Conservation (phyloP, 2,113 vertebrate species). For the Xerus inauris region DNA sequence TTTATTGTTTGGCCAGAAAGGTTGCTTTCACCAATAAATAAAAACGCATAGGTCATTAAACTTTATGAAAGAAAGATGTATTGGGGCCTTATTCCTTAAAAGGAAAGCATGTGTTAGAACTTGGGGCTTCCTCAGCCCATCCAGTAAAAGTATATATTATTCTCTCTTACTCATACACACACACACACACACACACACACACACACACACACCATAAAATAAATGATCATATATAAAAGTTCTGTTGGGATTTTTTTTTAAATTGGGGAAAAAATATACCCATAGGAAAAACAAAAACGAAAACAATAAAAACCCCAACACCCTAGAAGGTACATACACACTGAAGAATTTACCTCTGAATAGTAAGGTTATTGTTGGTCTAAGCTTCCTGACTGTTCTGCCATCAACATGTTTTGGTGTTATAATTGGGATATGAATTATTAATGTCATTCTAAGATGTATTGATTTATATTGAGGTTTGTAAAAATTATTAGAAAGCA, state of each 20-base stretch:
- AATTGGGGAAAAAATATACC: no score
- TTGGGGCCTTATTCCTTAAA: neutral
- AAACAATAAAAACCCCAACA: no score
- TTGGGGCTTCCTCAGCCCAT: neutral
- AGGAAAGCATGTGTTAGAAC: neutral
- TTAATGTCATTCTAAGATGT: neutral
- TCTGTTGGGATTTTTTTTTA: neutral
- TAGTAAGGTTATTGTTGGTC: neutral
- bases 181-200: neutral
- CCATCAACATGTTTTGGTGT: neutral
- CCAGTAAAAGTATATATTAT: neutral
- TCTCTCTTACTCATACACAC: no score
- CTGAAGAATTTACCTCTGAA: neutral
- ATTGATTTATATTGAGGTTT: neutral
- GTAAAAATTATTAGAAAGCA: neutral
- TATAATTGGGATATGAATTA: neutral
- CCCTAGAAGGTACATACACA: neutral
- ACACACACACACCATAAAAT: neutral
- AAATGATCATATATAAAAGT: neutral
- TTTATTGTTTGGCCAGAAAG: neutral
- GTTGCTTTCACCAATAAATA: neutral
- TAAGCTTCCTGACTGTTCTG: constrained; percentile 3
- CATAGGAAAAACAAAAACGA: neutral
- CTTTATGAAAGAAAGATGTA: neutral
- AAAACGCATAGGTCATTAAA: neutral